Evolutionary conservation across 2,797 vertebrate species (phyloP), one percentile per base, ranked within the genome.

Genomic region (Sebastolobus alascanus): DNA sequence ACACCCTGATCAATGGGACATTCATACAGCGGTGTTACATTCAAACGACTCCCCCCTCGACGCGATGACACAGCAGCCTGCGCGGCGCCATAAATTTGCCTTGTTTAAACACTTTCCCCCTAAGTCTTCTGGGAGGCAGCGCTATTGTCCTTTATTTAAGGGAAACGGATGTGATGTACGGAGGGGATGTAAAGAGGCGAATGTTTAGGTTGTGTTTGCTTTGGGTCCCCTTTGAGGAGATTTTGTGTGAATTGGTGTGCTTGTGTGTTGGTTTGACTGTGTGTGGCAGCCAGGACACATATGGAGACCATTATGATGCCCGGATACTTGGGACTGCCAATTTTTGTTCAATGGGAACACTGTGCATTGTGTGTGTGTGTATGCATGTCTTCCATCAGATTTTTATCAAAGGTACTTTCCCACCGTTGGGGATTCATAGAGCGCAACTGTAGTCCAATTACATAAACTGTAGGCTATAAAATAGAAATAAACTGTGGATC

Each of bases 1-100:
- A 77, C 67, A 74, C 54, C 43, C 86, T 80, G 90, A 94, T 94
- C 93, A 94, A 95, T 94, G 94, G 86, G 61, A 92, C 92, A 93
- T 93, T 95, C 93, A 94, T 90, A 84, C 83, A 69, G 81, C 73
- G 1, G 75, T 55, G 79, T 84, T 86, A 65, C 79, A 80, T 69
- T 86, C 69, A 86, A 84, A 75, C 14, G 5, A 52, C 84, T 63
- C 81, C 74, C 85, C 1, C 31, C 65, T 71, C 31, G 4, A 79
- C 84, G 77, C 86, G 84, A 86, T 76, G 80, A 87, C 84, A 90
- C 74, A 25, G 84, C 85, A 87, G 80, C 77, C 82, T 55, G 73
- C 6, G 2, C 13, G 77, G 84, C 74, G 79, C 86, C 88, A 27
- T 92, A 89, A 84, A 92, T 90, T 81, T 38, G 25, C 79, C 88